Base-by-base conservation (phyloP, 2,797 vertebrate genomes). In the Hephaestus fuliginosus region DNA sequence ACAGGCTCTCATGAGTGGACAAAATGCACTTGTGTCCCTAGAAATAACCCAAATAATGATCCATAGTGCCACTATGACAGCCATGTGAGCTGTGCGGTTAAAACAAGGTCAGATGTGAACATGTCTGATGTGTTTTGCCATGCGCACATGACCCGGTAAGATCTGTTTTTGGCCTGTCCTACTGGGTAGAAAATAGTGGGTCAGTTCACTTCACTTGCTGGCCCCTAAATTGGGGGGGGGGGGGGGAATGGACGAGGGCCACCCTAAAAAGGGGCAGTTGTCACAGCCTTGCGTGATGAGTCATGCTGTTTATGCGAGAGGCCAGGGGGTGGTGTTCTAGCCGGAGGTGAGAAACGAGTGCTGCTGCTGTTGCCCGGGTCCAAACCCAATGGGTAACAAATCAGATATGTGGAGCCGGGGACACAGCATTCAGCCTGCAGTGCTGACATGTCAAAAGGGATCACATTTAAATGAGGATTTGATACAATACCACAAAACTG, bases 161-260 rank as follows among this genome's bases (percentile, higher is more conserved):
- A 49, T 70, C 74, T 70, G 69, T 73, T 79, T 76, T 83, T 22
- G 53, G 74, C 62, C 67, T 58, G 60, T 78, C 74, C 78, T 73
- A 56, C 63, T 85, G 70, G 77, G 72, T 60, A 76, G 56, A 48
- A 76, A 81, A 87, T 86, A 83, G 73, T 87, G 78, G 92, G 91
- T 94, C 94, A 92, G 84, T 89, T 88, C 84, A 83, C 87, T 89
- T 93, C 74, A 91, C 77, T 86, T 88, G 82, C 49, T 75, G 65
- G 52, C 53, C 61, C 73, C 51, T 49, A 55, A 65, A 78, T 73
- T 63, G 18, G 8, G 8, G 17, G n/a, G 18, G 8, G 8, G 17
- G n/a, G 41, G 73, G n/a, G 74, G 71, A 73, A 67, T 48, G n/a
- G 67, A 83, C 44, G n/a, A 67, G 43, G 57, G 70, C 63, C 58